Evolutionary conservation across 2,888 invertebrate species (phyloP).

Genomic region (Anorthoa munda): DNA sequence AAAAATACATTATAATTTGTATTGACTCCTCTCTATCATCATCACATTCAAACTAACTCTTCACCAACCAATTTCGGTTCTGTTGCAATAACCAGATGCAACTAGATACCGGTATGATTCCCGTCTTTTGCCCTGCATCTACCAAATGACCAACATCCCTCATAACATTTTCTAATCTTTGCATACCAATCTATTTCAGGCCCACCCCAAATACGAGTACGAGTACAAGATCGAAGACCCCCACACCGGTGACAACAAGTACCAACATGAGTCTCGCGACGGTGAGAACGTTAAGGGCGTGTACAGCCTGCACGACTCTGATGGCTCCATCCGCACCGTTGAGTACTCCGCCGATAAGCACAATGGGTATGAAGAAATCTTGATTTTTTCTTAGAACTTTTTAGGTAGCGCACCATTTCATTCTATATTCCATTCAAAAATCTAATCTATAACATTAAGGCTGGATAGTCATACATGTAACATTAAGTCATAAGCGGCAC

Average conservation of each 20-base stretch:
- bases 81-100: neutral
- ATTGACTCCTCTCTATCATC: no score
- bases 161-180: neutral
- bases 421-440: neutral
- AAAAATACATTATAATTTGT: no score
- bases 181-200: conserved; percentile 63
- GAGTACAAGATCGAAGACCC: conserved; percentile 89
- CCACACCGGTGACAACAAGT: conserved; percentile 91
- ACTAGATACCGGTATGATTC: fast-evolving
- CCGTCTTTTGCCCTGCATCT: neutral
- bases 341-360: conserved; percentile 90
- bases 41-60: neutral
- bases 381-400: conserved; percentile 35
- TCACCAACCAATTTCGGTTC: no score
- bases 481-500: no score
- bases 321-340: conserved; percentile 90
- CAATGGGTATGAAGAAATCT: conserved; percentile 80
- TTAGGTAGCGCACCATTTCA: conserved; percentile 19
- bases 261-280: conserved; percentile 88
- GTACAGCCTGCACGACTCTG: conserved; percentile 91
- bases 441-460: neutral
- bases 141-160: neutral
- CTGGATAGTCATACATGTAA: neutral
- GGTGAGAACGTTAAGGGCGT: conserved; percentile 91
- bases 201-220: conserved; percentile 90